Evolutionary conservation across 1,140 invertebrate species (phyloP).

Genomic region (Bombus ignitus): DNA sequence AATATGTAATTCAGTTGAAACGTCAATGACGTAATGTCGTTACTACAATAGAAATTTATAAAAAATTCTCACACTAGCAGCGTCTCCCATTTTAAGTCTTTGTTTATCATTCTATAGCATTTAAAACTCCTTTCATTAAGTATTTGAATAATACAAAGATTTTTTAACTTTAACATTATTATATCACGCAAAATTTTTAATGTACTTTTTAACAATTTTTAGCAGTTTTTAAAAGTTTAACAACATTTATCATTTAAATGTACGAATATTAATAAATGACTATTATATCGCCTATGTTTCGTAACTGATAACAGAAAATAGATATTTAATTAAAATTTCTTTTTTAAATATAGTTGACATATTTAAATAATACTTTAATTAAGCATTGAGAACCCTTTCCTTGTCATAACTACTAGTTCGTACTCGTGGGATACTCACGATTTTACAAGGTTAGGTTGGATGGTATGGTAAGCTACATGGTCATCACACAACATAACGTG

Average conservation of each 20-base stretch:
- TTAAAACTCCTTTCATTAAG: background rate
- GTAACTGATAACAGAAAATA: background rate
- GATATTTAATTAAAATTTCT: background rate
- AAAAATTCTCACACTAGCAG: background rate
- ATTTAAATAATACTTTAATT: background rate
- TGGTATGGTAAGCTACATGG: conserved; percentile 45
- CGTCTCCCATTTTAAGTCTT: background rate
- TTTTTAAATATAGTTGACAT: background rate
- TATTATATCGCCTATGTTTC: background rate
- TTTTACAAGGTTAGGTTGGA: conserved; percentile 65
- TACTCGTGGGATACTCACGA: conserved; percentile 53
- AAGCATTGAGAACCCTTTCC: conserved; percentile 27
- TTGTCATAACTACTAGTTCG: conserved; percentile 12
- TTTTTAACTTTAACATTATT: background rate
- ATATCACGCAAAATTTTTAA: background rate
- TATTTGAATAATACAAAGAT: background rate
- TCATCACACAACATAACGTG: conserved; percentile 60
- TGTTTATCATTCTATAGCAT: background rate
- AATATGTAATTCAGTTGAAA: conserved; percentile 17
- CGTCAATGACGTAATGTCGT: background rate
- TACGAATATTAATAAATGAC: background rate
- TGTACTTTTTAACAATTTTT: background rate
- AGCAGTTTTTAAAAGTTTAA: background rate
- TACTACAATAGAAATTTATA: conserved; percentile 10
- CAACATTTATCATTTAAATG: background rate